Evolutionary conservation across 1,140 invertebrate species (phyloP).

Genomic region (Drosophila watanabei): DNA sequence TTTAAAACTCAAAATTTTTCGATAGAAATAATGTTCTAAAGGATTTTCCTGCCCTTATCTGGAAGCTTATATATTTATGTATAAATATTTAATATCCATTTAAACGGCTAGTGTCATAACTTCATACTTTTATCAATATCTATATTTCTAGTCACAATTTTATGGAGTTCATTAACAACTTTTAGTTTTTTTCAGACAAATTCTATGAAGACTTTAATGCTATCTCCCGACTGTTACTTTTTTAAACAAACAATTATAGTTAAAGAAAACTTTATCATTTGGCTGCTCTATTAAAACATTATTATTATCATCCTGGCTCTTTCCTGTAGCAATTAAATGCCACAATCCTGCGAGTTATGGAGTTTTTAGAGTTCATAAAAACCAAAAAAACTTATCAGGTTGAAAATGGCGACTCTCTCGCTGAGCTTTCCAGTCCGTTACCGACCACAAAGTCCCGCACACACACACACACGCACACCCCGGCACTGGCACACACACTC

Average conservation of each 20-base stretch:
- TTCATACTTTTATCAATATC: no score
- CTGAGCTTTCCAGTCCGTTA: conserved; percentile 4
- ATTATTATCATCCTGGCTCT: background rate
- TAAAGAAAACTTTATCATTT: background rate
- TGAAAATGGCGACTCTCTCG: conserved; percentile 3
- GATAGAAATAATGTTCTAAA: no score
- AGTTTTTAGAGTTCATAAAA: conserved; percentile 19
- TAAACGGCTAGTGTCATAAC: no score
- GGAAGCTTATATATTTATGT: no score
- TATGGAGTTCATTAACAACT: background rate
- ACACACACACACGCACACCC: background rate
- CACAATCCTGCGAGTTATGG: background rate
- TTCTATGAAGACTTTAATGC: background rate
- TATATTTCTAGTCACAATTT: background rate
- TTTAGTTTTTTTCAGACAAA: background rate
- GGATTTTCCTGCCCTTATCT: no score
- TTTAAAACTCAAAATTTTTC: no score
- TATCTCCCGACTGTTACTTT: background rate
- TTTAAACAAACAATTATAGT: background rate
- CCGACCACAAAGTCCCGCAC: conserved; percentile 6
- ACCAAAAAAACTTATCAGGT: conserved; percentile 24
- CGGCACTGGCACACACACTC: no score
- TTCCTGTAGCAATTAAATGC: conserved; percentile 3
- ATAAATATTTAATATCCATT: no score
- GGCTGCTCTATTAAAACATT: background rate